Conservation (phyloP, 2,888 invertebrate genomes). For the Tyria jacobaeae region DNA sequence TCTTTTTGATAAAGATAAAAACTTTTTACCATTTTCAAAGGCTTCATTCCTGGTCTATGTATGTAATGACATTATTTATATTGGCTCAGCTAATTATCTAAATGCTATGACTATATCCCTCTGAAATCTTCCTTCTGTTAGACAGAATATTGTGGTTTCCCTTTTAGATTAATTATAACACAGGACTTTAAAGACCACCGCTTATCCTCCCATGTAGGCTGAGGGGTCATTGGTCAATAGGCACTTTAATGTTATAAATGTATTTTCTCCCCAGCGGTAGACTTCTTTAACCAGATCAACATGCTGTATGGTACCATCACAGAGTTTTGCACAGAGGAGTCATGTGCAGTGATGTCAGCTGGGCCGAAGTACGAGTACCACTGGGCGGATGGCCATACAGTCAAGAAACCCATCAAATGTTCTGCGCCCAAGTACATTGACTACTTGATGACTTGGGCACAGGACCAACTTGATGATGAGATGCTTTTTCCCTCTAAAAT, state of each 20-base stretch:
- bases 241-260: background rate
- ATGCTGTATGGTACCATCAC: conserved; percentile 99
- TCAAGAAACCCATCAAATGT: conserved; percentile 99
- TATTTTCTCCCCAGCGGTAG: conserved; percentile 91
- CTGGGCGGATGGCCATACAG: conserved; percentile 99
- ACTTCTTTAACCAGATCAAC: conserved; percentile 99
- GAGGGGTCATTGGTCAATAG: background rate
- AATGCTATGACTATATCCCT: too few species aligned
- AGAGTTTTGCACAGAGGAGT: conserved; percentile 99
- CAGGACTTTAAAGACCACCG: too few species aligned
- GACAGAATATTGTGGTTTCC: too few species aligned
- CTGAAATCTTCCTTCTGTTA: too few species aligned
- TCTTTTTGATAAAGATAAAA: too few species aligned
- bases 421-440: conserved; percentile 99
- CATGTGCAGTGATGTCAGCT: conserved; percentile 99
- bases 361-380: conserved; percentile 99
- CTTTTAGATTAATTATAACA: too few species aligned
- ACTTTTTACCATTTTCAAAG: too few species aligned
- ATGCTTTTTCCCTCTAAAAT: conserved; percentile 99
- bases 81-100: too few species aligned
- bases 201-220: too few species aligned
- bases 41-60: too few species aligned
- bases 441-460: conserved; percentile 99
- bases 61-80: too few species aligned
- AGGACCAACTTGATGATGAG: conserved; percentile 99